phyloP scores from a whole-genome alignment of 2,113 vertebrate species.

The Micronisus gabar region DNA sequence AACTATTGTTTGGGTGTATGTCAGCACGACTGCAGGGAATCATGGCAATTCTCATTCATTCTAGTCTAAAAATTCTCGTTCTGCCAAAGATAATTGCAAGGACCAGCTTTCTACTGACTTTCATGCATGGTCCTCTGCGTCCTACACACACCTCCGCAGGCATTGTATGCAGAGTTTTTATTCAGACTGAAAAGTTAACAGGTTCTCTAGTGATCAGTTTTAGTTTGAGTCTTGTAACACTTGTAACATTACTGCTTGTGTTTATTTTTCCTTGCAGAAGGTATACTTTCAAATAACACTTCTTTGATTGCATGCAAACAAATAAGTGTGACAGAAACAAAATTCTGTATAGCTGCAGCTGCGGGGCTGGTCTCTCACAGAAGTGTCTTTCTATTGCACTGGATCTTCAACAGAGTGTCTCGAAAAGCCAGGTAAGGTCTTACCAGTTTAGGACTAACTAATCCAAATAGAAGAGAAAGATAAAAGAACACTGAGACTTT shows the following conservation, averaged over 20 bases:
- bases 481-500: background rate
- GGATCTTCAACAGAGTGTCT: background rate
- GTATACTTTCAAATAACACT: background rate
- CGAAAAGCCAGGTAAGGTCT: background rate
- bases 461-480: background rate
- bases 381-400: background rate
- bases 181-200: background rate
- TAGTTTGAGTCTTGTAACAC: background rate
- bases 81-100: background rate
- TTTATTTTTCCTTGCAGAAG: background rate
- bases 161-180: background rate
- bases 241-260: background rate
- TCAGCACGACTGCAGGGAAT: background rate
- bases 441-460: background rate
- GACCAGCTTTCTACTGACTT: background rate
- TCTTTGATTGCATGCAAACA: background rate
- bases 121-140: background rate
- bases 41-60: background rate
- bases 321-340: background rate
- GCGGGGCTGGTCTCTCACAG: background rate
- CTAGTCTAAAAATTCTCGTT: background rate
- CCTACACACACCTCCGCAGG: background rate
- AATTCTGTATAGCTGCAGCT: background rate
- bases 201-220: background rate
- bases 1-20: conserved; percentile 13